Evolutionary conservation across 2,888 invertebrate genomes (phyloP), one percentile per base, ranked within the genome.

Genomic region (Lasioglossum lativentre): DNA sequence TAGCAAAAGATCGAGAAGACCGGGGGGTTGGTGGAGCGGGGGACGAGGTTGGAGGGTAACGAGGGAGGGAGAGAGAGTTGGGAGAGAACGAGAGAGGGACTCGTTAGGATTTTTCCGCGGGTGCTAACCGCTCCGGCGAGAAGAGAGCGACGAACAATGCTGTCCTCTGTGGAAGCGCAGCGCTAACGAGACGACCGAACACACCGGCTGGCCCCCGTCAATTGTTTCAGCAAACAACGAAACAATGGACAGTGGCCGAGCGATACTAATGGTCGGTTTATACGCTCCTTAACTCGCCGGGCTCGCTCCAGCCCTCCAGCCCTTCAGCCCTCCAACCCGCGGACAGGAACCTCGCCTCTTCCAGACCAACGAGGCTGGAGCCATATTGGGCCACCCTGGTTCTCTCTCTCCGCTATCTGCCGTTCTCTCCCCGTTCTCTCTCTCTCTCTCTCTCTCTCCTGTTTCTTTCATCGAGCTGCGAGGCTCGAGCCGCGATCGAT

Each of bases 41-140:
- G 56, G 68, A 56, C 30, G 76, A 30, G 12, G 56, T 63, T 10
- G n/a, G 73, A 40, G 40, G 27, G 47, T 38, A 74, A 70, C 72
- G 76, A 40, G 47, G 40, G n/a, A 52, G 10, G 23, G 23, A 52
- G 42, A 8, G 72, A 19, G 6, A 3, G 73, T 42, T n/a, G 56
- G 27, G 68, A 70, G 47, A 74, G 40, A 74, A 40, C 10, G 72
- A 73, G 16, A 73, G 78, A 85, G 83, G 86, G 80, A 84, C 94
- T 95, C 94, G 94, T 95, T 95, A 95, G 95, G 94, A 95, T 95
- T 95, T 95, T 95, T 94, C 95, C 94, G 93, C 93, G 93, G 91
- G 94, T 93, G 94, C 93, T 95, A 95, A 95, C 86, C 89, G 86
- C 87, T 89, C 88, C 90, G 91, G 87, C 91, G 90, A 93, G 89